Conservation (phyloP, 2,888 invertebrate genomes). For the Chrysina gloriosa region DNA sequence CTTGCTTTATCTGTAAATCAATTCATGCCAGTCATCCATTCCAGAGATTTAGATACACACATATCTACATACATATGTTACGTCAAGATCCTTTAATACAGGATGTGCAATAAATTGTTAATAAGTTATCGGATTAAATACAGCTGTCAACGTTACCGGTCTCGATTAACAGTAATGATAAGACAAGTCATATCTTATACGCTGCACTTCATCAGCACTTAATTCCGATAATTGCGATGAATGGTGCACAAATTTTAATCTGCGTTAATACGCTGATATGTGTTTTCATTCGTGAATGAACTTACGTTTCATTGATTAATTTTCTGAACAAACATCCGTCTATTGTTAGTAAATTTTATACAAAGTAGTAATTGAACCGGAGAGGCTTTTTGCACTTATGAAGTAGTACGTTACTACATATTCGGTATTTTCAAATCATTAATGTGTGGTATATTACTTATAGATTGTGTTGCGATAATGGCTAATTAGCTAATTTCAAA, state of each 20-base stretch:
- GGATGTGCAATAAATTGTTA: conserved; percentile 21
- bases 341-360: too few relatives aligned
- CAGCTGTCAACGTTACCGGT: background rate
- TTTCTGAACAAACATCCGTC: too few relatives aligned
- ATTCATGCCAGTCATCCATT: background rate
- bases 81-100: conserved; percentile 2
- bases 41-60: background rate
- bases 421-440: too few relatives aligned
- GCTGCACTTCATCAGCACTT: background rate
- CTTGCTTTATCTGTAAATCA: background rate
- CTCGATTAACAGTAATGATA: background rate
- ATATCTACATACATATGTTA: background rate
- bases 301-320: too few relatives aligned
- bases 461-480: too few relatives aligned
- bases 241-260: background rate
- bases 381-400: too few relatives aligned
- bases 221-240: background rate
- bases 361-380: too few relatives aligned
- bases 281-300: too few relatives aligned
- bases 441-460: too few relatives aligned
- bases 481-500: too few relatives aligned
- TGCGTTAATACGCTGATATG: background rate
- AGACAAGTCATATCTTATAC: background rate
- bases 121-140: conserved; percentile 9
- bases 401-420: too few relatives aligned